A percentile compares a stretch with the other conserved stretches of the same genome.
Conservation (phyloP, 2,888 invertebrate genomes). For the Cecidostiba fungosa region DNA sequence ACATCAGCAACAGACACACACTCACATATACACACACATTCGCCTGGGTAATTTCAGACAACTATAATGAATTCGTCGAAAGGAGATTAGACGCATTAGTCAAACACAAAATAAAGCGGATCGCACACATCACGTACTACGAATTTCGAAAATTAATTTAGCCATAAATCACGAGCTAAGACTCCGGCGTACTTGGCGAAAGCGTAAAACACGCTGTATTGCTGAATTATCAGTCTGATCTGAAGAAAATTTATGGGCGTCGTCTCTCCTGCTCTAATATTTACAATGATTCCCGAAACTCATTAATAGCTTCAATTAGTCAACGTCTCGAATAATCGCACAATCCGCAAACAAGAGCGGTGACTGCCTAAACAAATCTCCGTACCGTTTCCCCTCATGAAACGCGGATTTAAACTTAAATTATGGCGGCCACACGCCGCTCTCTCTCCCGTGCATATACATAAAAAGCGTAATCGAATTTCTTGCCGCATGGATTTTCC, state of each 20-base stretch:
- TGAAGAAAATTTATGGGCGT: slow-evolving; percentile 68
- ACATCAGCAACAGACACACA: background rate
- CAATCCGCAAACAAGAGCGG: slow-evolving; percentile 45
- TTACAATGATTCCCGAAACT: slow-evolving; percentile 59
- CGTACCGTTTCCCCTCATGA: slow-evolving; percentile 18
- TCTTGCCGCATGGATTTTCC: background rate
- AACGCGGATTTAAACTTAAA: slow-evolving; percentile 44
- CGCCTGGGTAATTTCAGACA: background rate
- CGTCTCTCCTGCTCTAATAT: slow-evolving; percentile 47
- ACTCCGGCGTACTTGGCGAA: background rate
- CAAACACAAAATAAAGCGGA: background rate
- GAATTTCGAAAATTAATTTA: slow-evolving; percentile 16
- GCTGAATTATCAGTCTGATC: slow-evolving; percentile 60
- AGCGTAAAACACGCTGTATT: background rate
- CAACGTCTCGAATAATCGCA: slow-evolving; percentile 63
- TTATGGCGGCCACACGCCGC: background rate
- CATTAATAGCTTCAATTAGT: slow-evolving; percentile 62
- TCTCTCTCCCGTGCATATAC: slow-evolving; percentile 24
- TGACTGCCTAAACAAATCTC: slow-evolving; percentile 51
- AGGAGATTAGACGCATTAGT: background rate
- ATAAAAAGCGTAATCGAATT: slow-evolving; percentile 48
- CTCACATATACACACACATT: no score
- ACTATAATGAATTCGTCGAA: background rate
- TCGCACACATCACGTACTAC: background rate
- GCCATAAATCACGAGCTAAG: slow-evolving; percentile 16